phyloP scores from a whole-genome alignment of 1,140 invertebrate species.

The Pantala flavescens region DNA sequence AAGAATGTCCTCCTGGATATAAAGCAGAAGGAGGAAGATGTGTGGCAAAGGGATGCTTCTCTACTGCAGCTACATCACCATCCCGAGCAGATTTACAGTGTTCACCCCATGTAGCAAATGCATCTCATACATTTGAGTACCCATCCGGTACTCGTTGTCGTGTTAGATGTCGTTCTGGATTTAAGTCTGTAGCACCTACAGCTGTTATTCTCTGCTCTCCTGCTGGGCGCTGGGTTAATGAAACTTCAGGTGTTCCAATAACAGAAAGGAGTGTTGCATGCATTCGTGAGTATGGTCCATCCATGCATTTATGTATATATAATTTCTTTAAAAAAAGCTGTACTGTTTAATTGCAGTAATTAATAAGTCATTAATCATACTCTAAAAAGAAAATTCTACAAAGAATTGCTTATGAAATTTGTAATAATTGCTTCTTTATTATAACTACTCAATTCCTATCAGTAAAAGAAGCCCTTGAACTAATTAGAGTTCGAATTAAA shows the following conservation, averaged over 20 bases:
- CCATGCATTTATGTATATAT: too few species aligned
- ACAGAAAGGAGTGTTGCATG: neutral
- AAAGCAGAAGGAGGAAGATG: neutral
- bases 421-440: too few species aligned
- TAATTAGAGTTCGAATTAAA: too few species aligned
- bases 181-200: slow-evolving; percentile 9
- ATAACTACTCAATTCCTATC: too few species aligned
- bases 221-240: neutral
- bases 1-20: neutral
- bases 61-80: neutral
- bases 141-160: slow-evolving; percentile 21
- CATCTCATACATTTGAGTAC: slow-evolving; percentile 13
- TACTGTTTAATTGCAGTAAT: too few species aligned
- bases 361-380: too few species aligned
- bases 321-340: too few species aligned
- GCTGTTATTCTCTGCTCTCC: neutral
- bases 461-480: too few species aligned
- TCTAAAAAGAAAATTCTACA: too few species aligned
- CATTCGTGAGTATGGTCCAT: neutral
- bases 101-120: neutral
- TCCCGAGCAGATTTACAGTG: neutral
- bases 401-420: too few species aligned
- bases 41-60: neutral
- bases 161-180: slow-evolving; percentile 22
- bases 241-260: neutral